These are phyloP conservation scores for Molossus alvarezi DNA, from an alignment of 2,797 vertebrate genomes.

Conservation along the genomic window DNA sequence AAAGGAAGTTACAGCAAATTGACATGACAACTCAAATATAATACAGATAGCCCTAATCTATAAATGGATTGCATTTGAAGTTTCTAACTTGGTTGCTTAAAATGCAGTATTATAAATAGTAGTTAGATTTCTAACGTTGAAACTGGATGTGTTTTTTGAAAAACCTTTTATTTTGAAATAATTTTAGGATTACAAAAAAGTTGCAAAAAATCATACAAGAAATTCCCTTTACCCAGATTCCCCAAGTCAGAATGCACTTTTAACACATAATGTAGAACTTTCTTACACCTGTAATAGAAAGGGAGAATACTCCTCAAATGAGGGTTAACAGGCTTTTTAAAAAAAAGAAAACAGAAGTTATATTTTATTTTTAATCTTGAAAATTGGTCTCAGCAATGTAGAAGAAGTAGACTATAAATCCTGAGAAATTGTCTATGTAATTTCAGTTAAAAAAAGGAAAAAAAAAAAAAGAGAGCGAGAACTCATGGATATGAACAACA, in stretches of 20 bases:
- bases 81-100: constrained; percentile 47
- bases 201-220: constrained; percentile 31
- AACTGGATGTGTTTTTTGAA: background rate
- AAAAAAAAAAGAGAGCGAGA: background rate
- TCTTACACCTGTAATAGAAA: background rate
- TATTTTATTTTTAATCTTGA: constrained; percentile 9
- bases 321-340: background rate
- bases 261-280: constrained; percentile 36
- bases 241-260: background rate
- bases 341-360: background rate
- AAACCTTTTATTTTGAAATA: background rate
- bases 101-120: constrained; percentile 28
- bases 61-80: background rate
- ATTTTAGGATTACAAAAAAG: constrained; percentile 28
- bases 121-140: constrained; percentile 47
- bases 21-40: constrained; percentile 16
- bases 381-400: constrained; percentile 20
- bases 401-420: background rate
- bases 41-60: background rate
- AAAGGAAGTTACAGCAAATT: background rate
- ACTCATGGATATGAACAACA: background rate
- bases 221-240: constrained; percentile 36
- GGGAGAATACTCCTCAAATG: background rate
- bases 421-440: background rate
- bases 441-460: background rate